Conservation (phyloP, 2,888 invertebrate genomes). For the Choreutis nemorana region DNA sequence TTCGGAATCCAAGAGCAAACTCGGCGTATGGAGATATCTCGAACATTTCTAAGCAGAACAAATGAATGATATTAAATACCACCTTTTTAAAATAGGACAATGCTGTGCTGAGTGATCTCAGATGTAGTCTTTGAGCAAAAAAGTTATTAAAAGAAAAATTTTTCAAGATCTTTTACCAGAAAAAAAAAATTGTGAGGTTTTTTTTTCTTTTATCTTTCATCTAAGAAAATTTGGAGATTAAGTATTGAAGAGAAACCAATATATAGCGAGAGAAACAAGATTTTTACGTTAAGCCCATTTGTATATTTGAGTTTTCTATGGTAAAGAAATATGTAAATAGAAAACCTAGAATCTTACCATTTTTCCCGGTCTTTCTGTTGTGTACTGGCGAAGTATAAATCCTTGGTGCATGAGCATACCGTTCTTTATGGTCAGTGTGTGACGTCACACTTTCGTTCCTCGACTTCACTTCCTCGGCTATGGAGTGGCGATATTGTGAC, state of each 20-base stretch:
- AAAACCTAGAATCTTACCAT: constrained; percentile 27
- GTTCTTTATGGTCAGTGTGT: constrained; percentile 45
- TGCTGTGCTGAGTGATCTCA: too few species aligned
- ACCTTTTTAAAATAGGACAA: too few species aligned
- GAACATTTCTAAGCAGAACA: constrained; percentile 46
- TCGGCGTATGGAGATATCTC: constrained; percentile 63
- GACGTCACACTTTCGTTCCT: constrained; percentile 48
- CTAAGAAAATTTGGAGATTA: too few species aligned
- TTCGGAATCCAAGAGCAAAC: constrained; percentile 56
- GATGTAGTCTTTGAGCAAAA: too few species aligned
- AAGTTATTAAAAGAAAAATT: too few species aligned
- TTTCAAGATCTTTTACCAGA: too few species aligned
- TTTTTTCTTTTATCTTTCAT: too few species aligned
- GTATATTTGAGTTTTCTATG: too few species aligned
- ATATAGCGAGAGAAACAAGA: too few species aligned
- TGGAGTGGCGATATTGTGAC: constrained; percentile 52
- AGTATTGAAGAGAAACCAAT: too few species aligned
- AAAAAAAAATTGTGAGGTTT: too few species aligned
- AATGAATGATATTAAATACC: neutral
- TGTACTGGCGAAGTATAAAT: constrained; percentile 58
- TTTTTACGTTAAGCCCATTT: too few species aligned
- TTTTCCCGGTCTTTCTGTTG: constrained; percentile 45
- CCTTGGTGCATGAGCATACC: constrained; percentile 49
- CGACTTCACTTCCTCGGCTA: constrained; percentile 54
- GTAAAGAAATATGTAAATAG: neutral